Percentiles rank a stretch among this genome's conserved stretches.
These are phyloP conservation scores for Peromyscus polionotus DNA, from an alignment of 2,113 vertebrate genomes.

Conservation along the genomic window DNA sequence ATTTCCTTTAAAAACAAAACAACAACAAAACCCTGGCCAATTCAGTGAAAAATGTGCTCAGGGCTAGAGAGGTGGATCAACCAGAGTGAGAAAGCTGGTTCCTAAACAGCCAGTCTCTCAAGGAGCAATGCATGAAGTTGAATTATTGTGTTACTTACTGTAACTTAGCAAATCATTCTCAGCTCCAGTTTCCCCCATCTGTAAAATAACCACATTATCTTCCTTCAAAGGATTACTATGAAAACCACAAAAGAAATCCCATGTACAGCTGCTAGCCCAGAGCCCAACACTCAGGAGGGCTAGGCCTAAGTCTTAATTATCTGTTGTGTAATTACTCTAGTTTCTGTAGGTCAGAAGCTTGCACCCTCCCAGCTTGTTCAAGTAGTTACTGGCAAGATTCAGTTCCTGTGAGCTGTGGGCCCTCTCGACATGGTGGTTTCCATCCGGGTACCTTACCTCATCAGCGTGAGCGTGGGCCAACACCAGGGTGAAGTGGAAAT, in stretches of 20 bases:
- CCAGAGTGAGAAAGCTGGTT: background rate
- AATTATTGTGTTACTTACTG: background rate
- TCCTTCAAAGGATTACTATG: background rate
- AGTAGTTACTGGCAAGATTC: background rate
- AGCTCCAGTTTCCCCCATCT: background rate
- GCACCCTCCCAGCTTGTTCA: background rate
- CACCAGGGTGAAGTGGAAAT: background rate
- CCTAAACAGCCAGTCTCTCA: background rate
- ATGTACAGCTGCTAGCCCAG: background rate
- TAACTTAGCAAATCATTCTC: background rate
- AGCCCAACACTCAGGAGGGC: background rate
- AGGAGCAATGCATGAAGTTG: background rate
- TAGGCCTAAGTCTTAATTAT: slow-evolving; percentile 39
- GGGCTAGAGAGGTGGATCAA: background rate
- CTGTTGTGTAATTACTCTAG: background rate
- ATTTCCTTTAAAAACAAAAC: background rate
- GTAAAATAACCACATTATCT: background rate
- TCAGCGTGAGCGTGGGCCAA: background rate
- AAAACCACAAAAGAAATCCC: slow-evolving; percentile 33
- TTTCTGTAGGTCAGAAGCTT: slow-evolving; percentile 49
- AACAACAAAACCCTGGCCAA: background rate
- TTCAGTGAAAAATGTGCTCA: background rate
- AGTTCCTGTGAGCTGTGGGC: background rate
- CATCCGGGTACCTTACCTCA: background rate
- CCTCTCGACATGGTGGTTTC: background rate